Conservation (phyloP, 2,797 vertebrate species). For the Catostomus latipinnis region DNA sequence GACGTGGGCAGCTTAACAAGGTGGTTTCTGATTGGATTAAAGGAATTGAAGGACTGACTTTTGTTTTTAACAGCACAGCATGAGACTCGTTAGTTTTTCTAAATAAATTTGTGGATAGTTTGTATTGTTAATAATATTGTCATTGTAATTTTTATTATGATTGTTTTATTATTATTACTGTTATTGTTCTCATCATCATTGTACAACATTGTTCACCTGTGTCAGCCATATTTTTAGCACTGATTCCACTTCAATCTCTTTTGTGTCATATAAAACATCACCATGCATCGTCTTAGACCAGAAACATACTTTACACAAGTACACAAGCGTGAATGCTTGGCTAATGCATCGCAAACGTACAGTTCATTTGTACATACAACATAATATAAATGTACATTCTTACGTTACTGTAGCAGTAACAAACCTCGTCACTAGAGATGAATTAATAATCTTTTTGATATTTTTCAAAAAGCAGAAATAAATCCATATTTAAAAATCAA, state of each 20-base stretch:
- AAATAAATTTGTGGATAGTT: slow-evolving; percentile 48
- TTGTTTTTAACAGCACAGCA: slow-evolving; percentile 66
- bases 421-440: too few species aligned
- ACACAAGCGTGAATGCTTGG: not conserved
- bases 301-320: slow-evolving; percentile 13
- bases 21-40: slow-evolving; percentile 39
- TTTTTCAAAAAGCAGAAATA: too few species aligned
- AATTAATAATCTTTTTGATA: too few species aligned
- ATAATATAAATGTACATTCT: too few species aligned
- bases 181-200: slow-evolving; percentile 8
- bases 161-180: slow-evolving; percentile 36
- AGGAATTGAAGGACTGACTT: slow-evolving; percentile 42
- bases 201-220: slow-evolving; percentile 18
- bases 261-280: not conserved
- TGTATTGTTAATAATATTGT: slow-evolving; percentile 54
- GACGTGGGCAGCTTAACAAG: slow-evolving; percentile 41
- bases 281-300: not conserved
- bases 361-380: not conserved
- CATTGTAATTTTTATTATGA: slow-evolving; percentile 47
- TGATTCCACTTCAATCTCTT: not conserved
- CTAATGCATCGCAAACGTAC: not conserved
- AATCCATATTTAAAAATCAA: too few species aligned
- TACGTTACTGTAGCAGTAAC: too few species aligned
- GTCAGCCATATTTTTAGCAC: slow-evolving; percentile 17
- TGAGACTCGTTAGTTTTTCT: slow-evolving; percentile 52